Evolutionary conservation across 37 sponge, comb jelly and placozoan genomes (phyloP), one percentile per base, ranked within the genome.

Genomic region (Crambe crambe): DNA sequence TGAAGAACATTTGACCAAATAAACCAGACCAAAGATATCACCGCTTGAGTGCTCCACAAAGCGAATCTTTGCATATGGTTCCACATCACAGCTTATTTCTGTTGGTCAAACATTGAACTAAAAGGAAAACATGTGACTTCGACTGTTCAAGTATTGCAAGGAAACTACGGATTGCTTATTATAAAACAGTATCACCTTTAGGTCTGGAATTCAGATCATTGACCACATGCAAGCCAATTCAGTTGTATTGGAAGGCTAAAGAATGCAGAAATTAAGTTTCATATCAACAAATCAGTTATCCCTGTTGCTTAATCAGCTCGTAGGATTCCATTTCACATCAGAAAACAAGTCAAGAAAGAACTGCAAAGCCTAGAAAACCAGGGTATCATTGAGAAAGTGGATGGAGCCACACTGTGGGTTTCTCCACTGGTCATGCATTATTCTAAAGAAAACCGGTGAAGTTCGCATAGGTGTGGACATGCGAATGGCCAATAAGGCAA

Each of bases 381-480:
- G 12, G 51, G 51, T 15, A 47, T 47, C 6, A 47, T 47, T 12
- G 12, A 47, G 51, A 47, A 47, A 12, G 51, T 47, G 51, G 51
- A 47, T 15, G 51, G 51, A 47, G 51, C 51, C 12, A 47, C 72
- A 32, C 80, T 70, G 5, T 86, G 87, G 87, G 81, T 86, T 22
- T 80, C 81, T 37, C 87, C 87, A 37, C 60, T 87, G 23, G 87
- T 86, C 8, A 37, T n/a, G n/a, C n/a, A n/a, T 79, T 1, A 74
- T 74, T 25, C 87, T 80, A 27, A 80, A 86, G 76, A 86, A 86
- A 42, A 86, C 73, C 51, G 87, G 75, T 22, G 76, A 74, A 29
- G 76, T 86, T 20, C 81, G 87, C 20, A 34, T 86, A 3, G 79
- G 81, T 58, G 76, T 86, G 9, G 87, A 86, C 38, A 81, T 81